A percentile compares a stretch with the other conserved stretches of the same genome.
phyloP scores from a whole-genome alignment of 2,888 invertebrate genomes.

The Parnassius glacialis region DNA sequence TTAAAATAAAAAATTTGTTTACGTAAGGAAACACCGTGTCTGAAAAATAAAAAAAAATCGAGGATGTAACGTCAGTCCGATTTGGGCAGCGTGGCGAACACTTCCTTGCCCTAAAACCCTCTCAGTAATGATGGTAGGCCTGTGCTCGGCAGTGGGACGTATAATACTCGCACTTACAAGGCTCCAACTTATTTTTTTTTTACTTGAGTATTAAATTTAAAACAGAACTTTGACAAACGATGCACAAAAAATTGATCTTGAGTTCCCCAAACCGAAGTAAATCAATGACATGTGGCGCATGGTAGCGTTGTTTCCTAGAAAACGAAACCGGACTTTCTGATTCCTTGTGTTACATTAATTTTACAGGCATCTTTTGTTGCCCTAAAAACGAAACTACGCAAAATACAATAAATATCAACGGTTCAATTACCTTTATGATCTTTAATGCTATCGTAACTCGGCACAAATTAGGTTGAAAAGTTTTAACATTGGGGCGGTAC shows the following conservation, averaged over 20 bases:
- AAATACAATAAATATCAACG: conserved; percentile 36
- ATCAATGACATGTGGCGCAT: conserved; percentile 35
- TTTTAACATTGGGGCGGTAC: conserved; percentile 50
- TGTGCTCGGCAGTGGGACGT: too few species aligned
- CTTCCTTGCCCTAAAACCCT: too few species aligned
- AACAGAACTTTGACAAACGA: conserved; percentile 31
- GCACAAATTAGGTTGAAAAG: conserved; percentile 51
- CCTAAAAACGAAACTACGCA: conserved; percentile 35
- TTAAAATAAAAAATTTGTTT: too few species aligned
- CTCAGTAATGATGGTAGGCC: too few species aligned
- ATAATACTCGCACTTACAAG: too few species aligned
- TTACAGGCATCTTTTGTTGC: conserved; percentile 58
- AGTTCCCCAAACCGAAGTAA: too few species aligned
- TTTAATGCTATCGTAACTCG: conserved; percentile 45
- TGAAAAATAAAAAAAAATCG: too few species aligned
- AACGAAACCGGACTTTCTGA: conserved; percentile 63
- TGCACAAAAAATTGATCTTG: conserved; percentile 8
- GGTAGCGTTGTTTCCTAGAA: conserved; percentile 61
- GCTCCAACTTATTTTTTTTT: too few species aligned
- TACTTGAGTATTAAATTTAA: neutral
- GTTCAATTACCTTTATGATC: conserved; percentile 40
- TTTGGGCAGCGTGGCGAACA: too few species aligned
- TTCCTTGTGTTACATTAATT: conserved; percentile 67
- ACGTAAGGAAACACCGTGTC: too few species aligned
- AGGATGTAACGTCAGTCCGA: too few species aligned